Percentiles rank a stretch among this genome's conserved stretches.
These are phyloP conservation scores for Euplagia quadripunctaria DNA, from an alignment of 2,888 invertebrate species.

Conservation along the genomic window DNA sequence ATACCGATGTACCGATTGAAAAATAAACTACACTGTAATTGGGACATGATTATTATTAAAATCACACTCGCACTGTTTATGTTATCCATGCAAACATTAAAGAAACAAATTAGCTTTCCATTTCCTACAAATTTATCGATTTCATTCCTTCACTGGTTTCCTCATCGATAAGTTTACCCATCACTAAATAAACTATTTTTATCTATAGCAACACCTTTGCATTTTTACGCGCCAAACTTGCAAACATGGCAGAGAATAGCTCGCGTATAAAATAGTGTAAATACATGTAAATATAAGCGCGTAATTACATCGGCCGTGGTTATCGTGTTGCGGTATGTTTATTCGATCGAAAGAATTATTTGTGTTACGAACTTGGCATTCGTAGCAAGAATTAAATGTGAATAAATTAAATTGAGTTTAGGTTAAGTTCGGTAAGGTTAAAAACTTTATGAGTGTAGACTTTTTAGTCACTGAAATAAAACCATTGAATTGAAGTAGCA, in stretches of 20 bases:
- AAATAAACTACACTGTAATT: conserved; percentile 23
- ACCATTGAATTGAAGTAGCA: not conserved
- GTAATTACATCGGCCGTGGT: conserved; percentile 55
- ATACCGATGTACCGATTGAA: conserved; percentile 7
- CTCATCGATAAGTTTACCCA: conserved; percentile 48
- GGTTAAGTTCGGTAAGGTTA: conserved; percentile 23
- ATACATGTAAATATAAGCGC: conserved; percentile 68
- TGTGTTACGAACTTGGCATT: conserved; percentile 60
- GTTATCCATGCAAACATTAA: conserved; percentile 24
- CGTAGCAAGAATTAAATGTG: conserved; percentile 30
- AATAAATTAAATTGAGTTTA: conserved; percentile 31
- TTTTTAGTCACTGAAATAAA: not conserved
- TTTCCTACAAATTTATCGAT: conserved; percentile 42
- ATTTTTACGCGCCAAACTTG: conserved; percentile 51
- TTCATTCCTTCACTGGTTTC: conserved; percentile 23
- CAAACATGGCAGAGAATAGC: conserved; percentile 54
- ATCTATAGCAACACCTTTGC: conserved; percentile 55
- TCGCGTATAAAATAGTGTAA: conserved; percentile 55
- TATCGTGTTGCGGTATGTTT: conserved; percentile 40
- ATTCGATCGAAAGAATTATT: conserved; percentile 56
- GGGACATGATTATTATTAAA: conserved; percentile 31
- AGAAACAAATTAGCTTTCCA: conserved; percentile 38
- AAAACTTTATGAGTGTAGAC: conserved; percentile 1
- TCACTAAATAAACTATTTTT: conserved; percentile 56
- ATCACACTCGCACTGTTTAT: conserved; percentile 34